Evolutionary conservation across 2,888 invertebrate species (phyloP).

Genomic region (Tromatobia lineatoria): DNA sequence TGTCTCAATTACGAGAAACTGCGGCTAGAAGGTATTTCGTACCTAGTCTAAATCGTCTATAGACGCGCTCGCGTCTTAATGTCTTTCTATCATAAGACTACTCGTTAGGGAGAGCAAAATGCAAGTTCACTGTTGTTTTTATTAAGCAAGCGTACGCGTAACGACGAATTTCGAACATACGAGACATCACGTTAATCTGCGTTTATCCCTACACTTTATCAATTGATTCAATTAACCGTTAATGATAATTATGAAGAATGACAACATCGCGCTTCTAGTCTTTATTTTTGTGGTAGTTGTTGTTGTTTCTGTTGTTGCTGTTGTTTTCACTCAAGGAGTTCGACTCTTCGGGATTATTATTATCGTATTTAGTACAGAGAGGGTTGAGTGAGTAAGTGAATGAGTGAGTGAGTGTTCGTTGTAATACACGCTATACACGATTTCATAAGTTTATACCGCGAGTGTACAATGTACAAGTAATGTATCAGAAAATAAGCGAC

Average conservation of each 20-base stretch:
- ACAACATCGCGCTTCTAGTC: conserved; percentile 49
- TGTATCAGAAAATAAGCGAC: conserved; percentile 82
- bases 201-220: conserved; percentile 35
- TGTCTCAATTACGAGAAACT: conserved; percentile 31
- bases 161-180: conserved; percentile 35
- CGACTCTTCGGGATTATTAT: conserved; percentile 35
- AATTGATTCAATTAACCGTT: conserved; percentile 42
- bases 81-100: conserved; percentile 48
- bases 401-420: conserved; percentile 77
- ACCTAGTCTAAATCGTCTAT: conserved; percentile 43
- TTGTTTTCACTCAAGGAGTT: conserved; percentile 4
- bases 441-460: conserved; percentile 70
- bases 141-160: conserved; percentile 49
- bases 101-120: conserved; percentile 54
- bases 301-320: conserved; percentile 1
- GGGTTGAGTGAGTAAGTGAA: conserved; percentile 58
- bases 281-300: conserved; percentile 44
- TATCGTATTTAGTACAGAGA: conserved; percentile 50
- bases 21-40: conserved; percentile 28
- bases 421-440: conserved; percentile 74
- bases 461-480: conserved; percentile 75
- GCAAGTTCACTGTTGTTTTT: conserved; percentile 45
- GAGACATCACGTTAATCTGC: conserved; percentile 23
- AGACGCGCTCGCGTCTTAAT: conserved; percentile 45
- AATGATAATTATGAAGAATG: conserved; percentile 59